Evolutionary conservation across 2,113 vertebrate genomes (phyloP).

Genomic region (Electrona antarctica): DNA sequence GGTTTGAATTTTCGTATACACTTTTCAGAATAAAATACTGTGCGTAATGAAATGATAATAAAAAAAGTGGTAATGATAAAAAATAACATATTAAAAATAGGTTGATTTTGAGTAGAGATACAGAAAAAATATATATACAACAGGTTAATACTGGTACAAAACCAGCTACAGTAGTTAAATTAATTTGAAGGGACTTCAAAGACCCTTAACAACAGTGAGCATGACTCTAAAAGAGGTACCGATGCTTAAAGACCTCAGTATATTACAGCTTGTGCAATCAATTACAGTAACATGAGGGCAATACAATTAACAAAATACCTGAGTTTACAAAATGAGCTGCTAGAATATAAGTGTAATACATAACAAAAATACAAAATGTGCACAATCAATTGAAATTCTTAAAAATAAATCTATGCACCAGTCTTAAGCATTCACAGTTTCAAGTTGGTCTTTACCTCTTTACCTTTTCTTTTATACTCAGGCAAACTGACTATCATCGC

Average conservation of each 20-base stretch:
- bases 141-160: no score
- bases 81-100: constrained; percentile 10
- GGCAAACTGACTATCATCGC: constrained; percentile 5
- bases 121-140: no score
- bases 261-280: constrained; percentile 27
- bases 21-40: constrained; percentile 32
- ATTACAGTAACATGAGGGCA: constrained; percentile 23
- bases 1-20: constrained; percentile 8
- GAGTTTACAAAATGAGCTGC: constrained; percentile 63
- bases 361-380: constrained; percentile 48
- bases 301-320: constrained; percentile 62
- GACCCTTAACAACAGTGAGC: background rate
- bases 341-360: constrained; percentile 41
- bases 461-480: background rate
- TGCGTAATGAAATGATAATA: constrained; percentile 20
- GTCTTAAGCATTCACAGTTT: constrained; percentile 61
- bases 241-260: constrained; percentile 6
- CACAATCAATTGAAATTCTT: constrained; percentile 58
- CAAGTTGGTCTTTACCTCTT: background rate
- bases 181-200: background rate
- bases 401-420: constrained; percentile 31
- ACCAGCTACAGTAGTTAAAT: background rate
- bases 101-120: constrained; percentile 15
- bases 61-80: background rate
- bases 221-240: background rate